Base-by-base conservation (phyloP, 1,140 invertebrate species). In the Solen grandis region DNA sequence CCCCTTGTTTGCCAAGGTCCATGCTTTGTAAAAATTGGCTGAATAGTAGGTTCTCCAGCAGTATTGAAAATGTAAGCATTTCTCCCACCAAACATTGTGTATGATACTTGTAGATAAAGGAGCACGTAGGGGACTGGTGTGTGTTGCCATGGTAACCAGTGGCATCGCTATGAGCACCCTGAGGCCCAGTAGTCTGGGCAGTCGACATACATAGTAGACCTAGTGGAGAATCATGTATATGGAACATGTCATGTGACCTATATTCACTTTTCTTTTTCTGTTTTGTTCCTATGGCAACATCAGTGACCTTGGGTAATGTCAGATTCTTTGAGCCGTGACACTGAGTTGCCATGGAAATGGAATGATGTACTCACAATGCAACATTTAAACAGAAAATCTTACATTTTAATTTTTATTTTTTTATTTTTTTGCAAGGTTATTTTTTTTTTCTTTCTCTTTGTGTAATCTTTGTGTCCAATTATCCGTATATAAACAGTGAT, bases 371-470 rank as follows among this genome's bases (percentile, higher is more conserved):
- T 60, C 63, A 69, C 60, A 68, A 69, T 76, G 73, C 73, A 76
- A 65, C 52, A 78, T 78, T 54, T 78, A 78, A 78, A 78, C 75
- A 78, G 75, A 78, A 55, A 60, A 41, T 55, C 54, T 52, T 38
- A 66, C 38, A 73, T 41, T 31, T 29, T 46, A 36, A 57, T 13
- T 31, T 73, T 52, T 59, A 55, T 60, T 60, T 57, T 73, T 73
- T 60, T 73, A 29, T 27, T 62, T 62, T 27, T 73, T 46, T 46
- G n/a, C n/a, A n/a, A n/a, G n/a, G 41, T 46, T 19, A 10, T 46
- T 46, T 46, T 46, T 46, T 10, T 46, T 10, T 46, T 46, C 8
- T 10, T 10, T 19, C 41, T 19, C 8, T 10, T 46, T 46, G 41
- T 19, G 19, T 46, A 46, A 10, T 10, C 8, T 8, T 19, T 10